Evolutionary conservation across 1,140 invertebrate species (phyloP).

Genomic region (Euura saliciscinereae): DNA sequence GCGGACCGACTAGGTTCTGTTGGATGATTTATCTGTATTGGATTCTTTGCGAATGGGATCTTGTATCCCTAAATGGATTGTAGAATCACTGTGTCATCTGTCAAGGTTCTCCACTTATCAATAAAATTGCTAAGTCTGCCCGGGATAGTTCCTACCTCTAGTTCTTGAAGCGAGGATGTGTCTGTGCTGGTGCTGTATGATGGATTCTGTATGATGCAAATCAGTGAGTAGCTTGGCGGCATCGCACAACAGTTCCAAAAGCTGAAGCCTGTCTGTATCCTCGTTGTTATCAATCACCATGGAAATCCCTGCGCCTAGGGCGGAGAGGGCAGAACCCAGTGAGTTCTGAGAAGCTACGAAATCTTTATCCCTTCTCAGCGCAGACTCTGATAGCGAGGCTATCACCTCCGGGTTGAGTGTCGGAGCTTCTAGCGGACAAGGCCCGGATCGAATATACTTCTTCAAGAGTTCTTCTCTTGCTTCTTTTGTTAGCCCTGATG

Average conservation of each 20-base stretch:
- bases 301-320: conserved; percentile 24
- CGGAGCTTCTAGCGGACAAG: conserved; percentile 12
- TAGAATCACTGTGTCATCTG: conserved; percentile 22
- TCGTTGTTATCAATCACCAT: conserved; percentile 21
- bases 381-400: conserved; percentile 20
- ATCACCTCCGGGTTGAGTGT: conserved; percentile 9
- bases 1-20: conserved; percentile 36
- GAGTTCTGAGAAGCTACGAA: conserved; percentile 28
- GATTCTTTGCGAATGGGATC: conserved; percentile 24
- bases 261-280: neutral
- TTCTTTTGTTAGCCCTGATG: too few species aligned
- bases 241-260: conserved; percentile 12
- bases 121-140: conserved; percentile 14
- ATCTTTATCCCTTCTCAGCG: conserved; percentile 27
- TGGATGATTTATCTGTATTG: conserved; percentile 12
- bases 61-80: conserved; percentile 20
- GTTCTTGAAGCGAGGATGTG: conserved; percentile 20
- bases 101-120: conserved; percentile 20
- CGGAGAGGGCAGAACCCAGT: conserved; percentile 20
- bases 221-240: conserved; percentile 15
- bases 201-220: conserved; percentile 21
- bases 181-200: too few species aligned
- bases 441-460: conserved; percentile 11
- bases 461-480: too few species aligned
- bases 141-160: conserved; percentile 18